Evolutionary conservation across 53 echinoderm and acorn worm genomes (phyloP).

Genomic region (Echinometra lucunter): DNA sequence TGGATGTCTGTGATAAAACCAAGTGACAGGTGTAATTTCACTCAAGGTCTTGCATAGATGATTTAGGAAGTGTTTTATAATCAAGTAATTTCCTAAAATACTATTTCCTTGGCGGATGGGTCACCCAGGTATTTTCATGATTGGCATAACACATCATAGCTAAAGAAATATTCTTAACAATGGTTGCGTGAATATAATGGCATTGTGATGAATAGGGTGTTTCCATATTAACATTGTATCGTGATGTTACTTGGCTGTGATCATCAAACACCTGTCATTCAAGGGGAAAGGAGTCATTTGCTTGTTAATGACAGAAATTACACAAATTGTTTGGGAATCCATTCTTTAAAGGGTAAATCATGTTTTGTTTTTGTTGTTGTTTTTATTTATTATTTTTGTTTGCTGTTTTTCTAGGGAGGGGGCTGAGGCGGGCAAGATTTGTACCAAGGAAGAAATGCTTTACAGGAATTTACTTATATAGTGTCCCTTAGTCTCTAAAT

Average conservation of each 20-base stretch:
- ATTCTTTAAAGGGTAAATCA: not conserved
- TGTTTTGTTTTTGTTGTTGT: not conserved
- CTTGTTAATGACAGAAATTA: not conserved
- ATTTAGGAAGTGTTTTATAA: constrained; percentile 33
- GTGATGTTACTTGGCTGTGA: not conserved
- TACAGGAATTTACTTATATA: too few species aligned
- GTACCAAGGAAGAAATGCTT: too few species aligned
- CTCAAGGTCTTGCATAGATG: not conserved
- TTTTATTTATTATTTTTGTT: too few species aligned
- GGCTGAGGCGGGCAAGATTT: too few species aligned
- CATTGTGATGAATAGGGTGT: not conserved
- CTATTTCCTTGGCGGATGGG: not conserved
- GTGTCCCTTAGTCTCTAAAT: too few species aligned
- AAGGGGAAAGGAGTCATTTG: not conserved
- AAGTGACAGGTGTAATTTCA: not conserved
- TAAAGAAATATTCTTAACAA: not conserved
- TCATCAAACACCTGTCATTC: not conserved
- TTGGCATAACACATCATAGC: not conserved
- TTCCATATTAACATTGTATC: not conserved
- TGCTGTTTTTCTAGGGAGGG: too few species aligned
- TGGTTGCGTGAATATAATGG: not conserved
- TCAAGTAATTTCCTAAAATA: not conserved
- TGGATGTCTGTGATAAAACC: not conserved
- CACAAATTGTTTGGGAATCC: not conserved
- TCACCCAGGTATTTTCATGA: not conserved